Base-by-base conservation (phyloP, 2,888 invertebrate species). In the Drosophila fulvimacula region DNA sequence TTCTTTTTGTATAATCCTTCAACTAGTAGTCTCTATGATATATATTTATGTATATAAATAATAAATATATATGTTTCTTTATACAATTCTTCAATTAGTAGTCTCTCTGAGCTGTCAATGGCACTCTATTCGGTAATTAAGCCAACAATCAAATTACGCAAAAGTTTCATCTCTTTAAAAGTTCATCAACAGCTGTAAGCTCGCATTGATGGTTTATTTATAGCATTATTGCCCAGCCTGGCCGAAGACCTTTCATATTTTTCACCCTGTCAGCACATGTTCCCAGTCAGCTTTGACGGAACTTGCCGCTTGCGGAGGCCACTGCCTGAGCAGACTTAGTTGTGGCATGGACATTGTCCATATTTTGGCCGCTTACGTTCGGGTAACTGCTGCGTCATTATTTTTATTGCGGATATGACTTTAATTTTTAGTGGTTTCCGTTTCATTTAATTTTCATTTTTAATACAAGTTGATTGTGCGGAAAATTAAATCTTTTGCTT, bases 401-500 rank as follows among this genome's bases (percentile, higher is more conserved):
- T 59, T 63, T 72, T 77, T 65, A 79, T 80, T 74, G 51, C 73
- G 83, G 83, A 83, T 79, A 79, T 82, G 82, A 70, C 61, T 76
- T 70, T 73, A 80, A 76, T 80, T 82, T 73, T 68, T 55, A 63
- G 80, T 62, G 68, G 60, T 76, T 86, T 80, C 76, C 79, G 73
- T 72, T 73, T 73, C 69, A 75, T 82, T 82, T 73, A 53, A 85
- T 81, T 79, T 72, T 66, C 59, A 61, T 68, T 63, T 62, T 74
- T 77, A 72, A 81, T 68, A 48, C 69, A 69, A 72, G 71, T 82
- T 84, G 84, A 84, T 84, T 87, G 81, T 79, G 78, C 73, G 72
- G 79, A 84, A 84, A 84, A 84, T 75, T 56, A 76, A 79, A 68
- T 76, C 67, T 75, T 38, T 74, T 39, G 55, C 52, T 70, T 17